These are phyloP conservation scores for Xiphorhynchus erythropygius DNA, from an alignment of 2,797 vertebrate species.

Conservation along the genomic window DNA sequence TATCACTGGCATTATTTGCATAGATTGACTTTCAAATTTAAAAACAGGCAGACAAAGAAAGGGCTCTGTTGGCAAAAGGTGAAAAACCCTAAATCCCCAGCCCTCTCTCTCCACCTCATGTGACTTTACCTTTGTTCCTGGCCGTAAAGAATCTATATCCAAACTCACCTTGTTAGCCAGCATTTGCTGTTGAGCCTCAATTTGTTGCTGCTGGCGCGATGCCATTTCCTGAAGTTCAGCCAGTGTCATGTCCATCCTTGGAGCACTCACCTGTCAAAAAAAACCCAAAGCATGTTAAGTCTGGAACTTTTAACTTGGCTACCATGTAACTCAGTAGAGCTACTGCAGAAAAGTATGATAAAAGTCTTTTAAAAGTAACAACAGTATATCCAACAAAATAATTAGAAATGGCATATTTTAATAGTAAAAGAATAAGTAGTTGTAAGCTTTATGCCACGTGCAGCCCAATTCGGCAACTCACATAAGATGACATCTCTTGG, in stretches of 20 bases:
- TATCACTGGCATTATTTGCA: background rate
- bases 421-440: background rate
- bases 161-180: conserved; percentile 90
- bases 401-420: background rate
- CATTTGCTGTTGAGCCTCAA: conserved; percentile 92
- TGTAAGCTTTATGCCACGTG: fast-evolving
- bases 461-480: background rate
- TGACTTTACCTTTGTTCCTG: background rate
- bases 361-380: background rate
- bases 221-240: conserved; percentile 98
- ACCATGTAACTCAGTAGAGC: background rate
- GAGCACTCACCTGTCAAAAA: conserved; percentile 80
- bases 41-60: background rate
- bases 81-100: fast-evolving
- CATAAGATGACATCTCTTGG: background rate
- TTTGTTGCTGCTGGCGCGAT: conserved; percentile 94
- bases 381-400: background rate
- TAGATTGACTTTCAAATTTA: background rate
- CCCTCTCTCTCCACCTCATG: background rate
- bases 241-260: conserved; percentile 95
- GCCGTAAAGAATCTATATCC: background rate
- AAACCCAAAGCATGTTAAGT: background rate
- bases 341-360: background rate
- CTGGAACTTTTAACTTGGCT: background rate
- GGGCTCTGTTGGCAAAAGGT: background rate